Conservation (phyloP, 2,888 invertebrate species). For the Koerneria pararmatus region DNA sequence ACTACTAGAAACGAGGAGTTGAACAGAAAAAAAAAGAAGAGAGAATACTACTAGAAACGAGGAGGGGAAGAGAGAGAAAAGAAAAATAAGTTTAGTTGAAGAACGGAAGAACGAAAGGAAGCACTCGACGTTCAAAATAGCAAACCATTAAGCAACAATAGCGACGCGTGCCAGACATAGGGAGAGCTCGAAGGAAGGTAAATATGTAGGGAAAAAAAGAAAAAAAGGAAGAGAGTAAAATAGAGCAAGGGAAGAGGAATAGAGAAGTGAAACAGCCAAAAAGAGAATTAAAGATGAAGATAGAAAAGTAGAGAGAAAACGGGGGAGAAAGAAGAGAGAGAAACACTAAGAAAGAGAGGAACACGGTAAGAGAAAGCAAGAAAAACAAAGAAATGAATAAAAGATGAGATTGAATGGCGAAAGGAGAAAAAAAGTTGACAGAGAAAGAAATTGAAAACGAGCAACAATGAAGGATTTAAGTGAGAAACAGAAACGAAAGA, state of each 20-base stretch:
- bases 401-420: no score
- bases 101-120: not conserved
- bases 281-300: slow-evolving; percentile 4
- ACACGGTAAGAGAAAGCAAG: not conserved
- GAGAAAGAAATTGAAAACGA: not conserved
- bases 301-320: slow-evolving; percentile 13
- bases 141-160: no score
- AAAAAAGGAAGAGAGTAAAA: not conserved
- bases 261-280: not conserved
- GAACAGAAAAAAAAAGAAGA: slow-evolving; percentile 4
- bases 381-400: not conserved
- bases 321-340: slow-evolving; percentile 16
- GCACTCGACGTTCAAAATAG: not conserved
- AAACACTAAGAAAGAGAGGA: not conserved
- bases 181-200: not conserved
- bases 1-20: not conserved
- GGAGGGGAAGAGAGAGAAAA: slow-evolving; percentile 4
- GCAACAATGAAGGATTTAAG: not conserved
- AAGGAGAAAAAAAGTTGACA: slow-evolving; percentile 2
- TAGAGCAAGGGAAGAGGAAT: slow-evolving; percentile 7
- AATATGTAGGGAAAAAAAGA: not conserved
- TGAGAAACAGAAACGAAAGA: not conserved
- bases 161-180: no score
- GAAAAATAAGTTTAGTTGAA: not conserved
- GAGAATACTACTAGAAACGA: slow-evolving; percentile 4